A percentile compares a stretch with the other conserved stretches of the same genome.
Conservation (phyloP, 2,888 invertebrate genomes). For the Actias luna region DNA sequence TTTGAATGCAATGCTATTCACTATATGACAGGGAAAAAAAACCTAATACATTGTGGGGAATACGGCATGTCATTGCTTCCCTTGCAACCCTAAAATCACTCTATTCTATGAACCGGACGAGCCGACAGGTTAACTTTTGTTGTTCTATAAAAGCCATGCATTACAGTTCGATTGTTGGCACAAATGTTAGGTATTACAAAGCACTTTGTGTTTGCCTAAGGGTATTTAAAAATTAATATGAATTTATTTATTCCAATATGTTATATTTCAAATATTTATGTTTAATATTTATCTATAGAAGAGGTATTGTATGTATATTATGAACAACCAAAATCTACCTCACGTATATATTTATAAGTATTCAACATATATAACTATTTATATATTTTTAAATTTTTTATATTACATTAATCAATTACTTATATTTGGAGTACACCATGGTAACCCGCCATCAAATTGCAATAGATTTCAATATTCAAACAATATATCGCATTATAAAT, state of each 20-base stretch:
- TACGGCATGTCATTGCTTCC: constrained; percentile 77
- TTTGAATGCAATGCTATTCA: constrained; percentile 22
- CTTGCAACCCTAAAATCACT: constrained; percentile 79
- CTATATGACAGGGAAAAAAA: constrained; percentile 25
- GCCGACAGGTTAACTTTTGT: constrained; percentile 81
- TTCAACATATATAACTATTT: too few relatives aligned
- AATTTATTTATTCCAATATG: constrained; percentile 32
- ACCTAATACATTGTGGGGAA: constrained; percentile 61
- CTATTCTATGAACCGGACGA: constrained; percentile 71
- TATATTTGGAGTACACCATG: too few relatives aligned
- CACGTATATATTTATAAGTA: too few relatives aligned
- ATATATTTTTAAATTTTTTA: too few relatives aligned
- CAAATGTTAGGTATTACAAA: constrained; percentile 78
- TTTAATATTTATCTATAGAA: too few relatives aligned
- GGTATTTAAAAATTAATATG: constrained; percentile 49
- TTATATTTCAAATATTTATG: not conserved
- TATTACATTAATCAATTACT: too few relatives aligned
- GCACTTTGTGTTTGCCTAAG: constrained; percentile 66
- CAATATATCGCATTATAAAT: too few relatives aligned
- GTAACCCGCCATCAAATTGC: not conserved
- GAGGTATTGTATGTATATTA: too few relatives aligned
- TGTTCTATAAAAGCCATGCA: constrained; percentile 75
- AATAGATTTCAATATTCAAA: not conserved
- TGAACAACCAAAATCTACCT: too few relatives aligned
- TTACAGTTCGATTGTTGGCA: constrained; percentile 77